Percentiles rank a stretch among this genome's conserved stretches.
Conservation (phyloP, 2,888 invertebrate species). For the Anorthoa munda region DNA sequence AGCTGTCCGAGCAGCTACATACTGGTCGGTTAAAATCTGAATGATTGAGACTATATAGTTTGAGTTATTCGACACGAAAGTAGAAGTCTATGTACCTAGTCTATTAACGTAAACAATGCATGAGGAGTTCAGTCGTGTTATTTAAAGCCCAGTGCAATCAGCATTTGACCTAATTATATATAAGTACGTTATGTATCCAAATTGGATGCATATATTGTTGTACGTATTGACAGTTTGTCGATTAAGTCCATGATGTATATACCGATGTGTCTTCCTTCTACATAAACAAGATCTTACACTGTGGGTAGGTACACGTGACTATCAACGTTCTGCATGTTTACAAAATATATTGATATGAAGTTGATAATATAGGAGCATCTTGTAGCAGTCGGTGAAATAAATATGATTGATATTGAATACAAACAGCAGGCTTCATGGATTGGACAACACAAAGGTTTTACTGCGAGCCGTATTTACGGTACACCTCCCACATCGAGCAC, state of each 20-base stretch:
- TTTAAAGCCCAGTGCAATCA: conserved; percentile 19
- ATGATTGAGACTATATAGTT: too few species aligned
- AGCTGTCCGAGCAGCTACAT: too few species aligned
- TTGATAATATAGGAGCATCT: conserved; percentile 21
- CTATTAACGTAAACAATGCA: neutral
- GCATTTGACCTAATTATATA: conserved; percentile 17
- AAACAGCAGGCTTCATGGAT: conserved; percentile 18
- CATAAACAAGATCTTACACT: conserved; percentile 37
- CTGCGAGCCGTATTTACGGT: conserved; percentile 8
- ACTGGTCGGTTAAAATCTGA: too few species aligned
- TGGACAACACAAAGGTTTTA: neutral
- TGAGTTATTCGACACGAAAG: too few species aligned
- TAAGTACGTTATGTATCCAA: neutral
- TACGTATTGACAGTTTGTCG: conserved; percentile 4
- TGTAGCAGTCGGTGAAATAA: conserved; percentile 11
- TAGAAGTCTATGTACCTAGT: too few species aligned
- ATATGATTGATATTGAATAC: conserved; percentile 29
- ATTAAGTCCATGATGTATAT: conserved; percentile 14
- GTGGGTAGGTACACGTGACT: conserved; percentile 26
- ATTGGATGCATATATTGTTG: neutral
- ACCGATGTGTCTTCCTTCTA: conserved; percentile 7
- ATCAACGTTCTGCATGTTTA: conserved; percentile 33
- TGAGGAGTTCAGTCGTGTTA: neutral
- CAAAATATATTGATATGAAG: conserved; percentile 40
- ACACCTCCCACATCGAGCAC: too few species aligned